Base-by-base conservation (phyloP, 2,113 vertebrate genomes). In the Malurus elegans region DNA sequence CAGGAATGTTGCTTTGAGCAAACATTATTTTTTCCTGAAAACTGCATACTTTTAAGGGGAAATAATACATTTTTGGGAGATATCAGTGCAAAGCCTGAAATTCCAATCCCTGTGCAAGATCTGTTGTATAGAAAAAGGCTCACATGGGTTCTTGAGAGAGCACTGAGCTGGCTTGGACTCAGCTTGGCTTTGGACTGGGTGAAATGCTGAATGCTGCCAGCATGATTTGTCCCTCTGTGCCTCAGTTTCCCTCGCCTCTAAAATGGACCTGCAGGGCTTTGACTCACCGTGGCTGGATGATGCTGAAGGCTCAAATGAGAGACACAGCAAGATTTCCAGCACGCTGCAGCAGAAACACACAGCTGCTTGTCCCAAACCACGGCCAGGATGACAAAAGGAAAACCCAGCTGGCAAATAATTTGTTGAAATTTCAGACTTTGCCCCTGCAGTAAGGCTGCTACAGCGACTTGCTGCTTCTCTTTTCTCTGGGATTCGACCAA, bases 261-360 rank as follows among this genome's bases (percentile, higher is more conserved):
- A 82, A 91, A 66, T 10, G 15, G 88, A 29, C 15, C 20, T 42
- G 57, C 3, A 24, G 51, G 87, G 57, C 34, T 88, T 67, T 82
- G 12, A 6, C 20, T 64, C 48, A 29, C 62, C 8, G 16, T 0
- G 9, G 7, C 25, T 32, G 40, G 16, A 36, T 9, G 12, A 56
- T 53, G 34, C 62, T 65, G 79, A 38, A 60, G 65, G 17, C 21
- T 42, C 13, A 16, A 15, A 11, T 24, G 26, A 10, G 32, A 66
- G 34, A 26, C 2, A 29, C 38, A 53, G 16, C 18, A 56, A 25
- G 29, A 89, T 40, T 75, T 29, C 44, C 83, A 79, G 7, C 13
- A 3, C 1, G 2, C 36, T 81, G 67, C 51, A 40, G 38, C 13
- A 48, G n/a, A 25, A 86, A n/a, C 7, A 1, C 21, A 2, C 1